These are phyloP conservation scores for Mesorhabditis sp. DNA, from an alignment of 2,888 invertebrate species.

Conservation along the genomic window DNA sequence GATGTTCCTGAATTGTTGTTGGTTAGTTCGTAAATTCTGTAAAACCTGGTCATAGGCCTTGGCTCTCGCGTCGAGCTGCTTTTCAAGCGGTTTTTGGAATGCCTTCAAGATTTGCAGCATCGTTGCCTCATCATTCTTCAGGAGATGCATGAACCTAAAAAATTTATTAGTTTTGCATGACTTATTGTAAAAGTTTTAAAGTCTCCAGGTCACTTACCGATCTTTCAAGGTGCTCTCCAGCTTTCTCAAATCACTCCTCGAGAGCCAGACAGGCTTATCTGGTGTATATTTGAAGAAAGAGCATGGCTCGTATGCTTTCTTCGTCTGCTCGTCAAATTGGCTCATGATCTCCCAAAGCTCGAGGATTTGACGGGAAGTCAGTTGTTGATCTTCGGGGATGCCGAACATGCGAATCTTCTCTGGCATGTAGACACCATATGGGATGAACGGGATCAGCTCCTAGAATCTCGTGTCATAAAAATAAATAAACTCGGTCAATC, in stretches of 20 bases:
- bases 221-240: constrained; percentile 47
- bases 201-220: constrained; percentile 18
- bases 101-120: constrained; percentile 13
- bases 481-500: neutral
- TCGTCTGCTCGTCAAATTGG: constrained; percentile 40
- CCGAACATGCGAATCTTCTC: constrained; percentile 56
- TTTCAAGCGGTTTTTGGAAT: constrained; percentile 37
- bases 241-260: constrained; percentile 38
- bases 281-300: constrained; percentile 43
- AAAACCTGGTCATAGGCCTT: constrained; percentile 45
- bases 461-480: constrained; percentile 15
- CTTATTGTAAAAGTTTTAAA: constrained; percentile 12
- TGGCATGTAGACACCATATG: constrained; percentile 54
- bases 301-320: constrained; percentile 51
- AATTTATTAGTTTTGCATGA: constrained; percentile 5
- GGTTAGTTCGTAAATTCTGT: neutral
- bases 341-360: constrained; percentile 51
- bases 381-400: constrained; percentile 54
- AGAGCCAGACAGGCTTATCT: constrained; percentile 44
- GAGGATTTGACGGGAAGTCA: constrained; percentile 51
- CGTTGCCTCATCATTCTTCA: neutral
- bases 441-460: constrained; percentile 40
- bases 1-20: constrained; percentile 21
- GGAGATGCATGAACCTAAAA: neutral
- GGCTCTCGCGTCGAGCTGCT: constrained; percentile 27